Evolutionary conservation across 2,797 vertebrate species (phyloP).

Genomic region (Alosa sapidissima): DNA sequence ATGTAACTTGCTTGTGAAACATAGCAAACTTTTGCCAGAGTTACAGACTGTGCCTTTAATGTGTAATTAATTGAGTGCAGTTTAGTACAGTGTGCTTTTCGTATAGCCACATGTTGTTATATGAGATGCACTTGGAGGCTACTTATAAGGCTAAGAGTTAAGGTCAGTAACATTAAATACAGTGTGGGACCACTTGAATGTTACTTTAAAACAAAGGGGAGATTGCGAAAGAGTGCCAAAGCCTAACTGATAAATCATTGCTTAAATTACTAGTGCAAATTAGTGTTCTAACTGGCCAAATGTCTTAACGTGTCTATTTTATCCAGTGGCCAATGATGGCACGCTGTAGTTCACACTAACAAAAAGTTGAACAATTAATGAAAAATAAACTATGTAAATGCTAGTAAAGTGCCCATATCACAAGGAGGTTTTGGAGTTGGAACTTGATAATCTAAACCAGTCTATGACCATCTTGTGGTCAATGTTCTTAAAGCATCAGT

Average conservation of each 20-base stretch:
- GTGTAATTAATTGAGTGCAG: no score
- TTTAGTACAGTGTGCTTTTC: no score
- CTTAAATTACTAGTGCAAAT: background rate
- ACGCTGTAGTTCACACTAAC: background rate
- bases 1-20: no score
- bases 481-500: background rate
- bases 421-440: background rate
- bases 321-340: background rate
- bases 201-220: background rate
- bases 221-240: background rate
- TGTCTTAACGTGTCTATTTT: background rate
- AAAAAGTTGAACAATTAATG: background rate
- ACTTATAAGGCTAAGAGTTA: no score
- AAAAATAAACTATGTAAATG: background rate
- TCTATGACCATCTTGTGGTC: background rate
- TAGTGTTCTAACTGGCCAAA: background rate
- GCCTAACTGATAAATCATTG: background rate
- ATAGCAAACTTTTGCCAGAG: no score
- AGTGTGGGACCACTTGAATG: no score
- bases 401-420: background rate
- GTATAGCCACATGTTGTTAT: no score
- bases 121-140: no score
- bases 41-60: no score
- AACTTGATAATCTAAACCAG: background rate
- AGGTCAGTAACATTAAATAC: no score